Conservation (phyloP, 1,140 invertebrate species). For the Drosophila athabasca region DNA sequence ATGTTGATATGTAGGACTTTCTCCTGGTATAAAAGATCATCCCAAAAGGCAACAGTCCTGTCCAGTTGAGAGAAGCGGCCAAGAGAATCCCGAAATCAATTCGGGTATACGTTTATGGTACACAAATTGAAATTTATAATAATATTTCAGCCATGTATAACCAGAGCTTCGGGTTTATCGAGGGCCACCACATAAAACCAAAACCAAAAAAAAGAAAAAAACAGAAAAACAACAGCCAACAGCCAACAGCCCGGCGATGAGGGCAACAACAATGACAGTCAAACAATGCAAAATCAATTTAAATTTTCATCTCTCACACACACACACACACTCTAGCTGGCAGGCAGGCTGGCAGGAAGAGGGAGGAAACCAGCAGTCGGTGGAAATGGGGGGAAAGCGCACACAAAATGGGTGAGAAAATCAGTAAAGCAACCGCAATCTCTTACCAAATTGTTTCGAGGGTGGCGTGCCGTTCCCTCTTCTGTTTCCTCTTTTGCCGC, state of each 20-base stretch:
- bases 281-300: conserved; percentile 82
- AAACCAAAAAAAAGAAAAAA: conserved; percentile 11
- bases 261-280: conserved; percentile 73
- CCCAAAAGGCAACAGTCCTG: not conserved
- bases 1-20: too few species aligned
- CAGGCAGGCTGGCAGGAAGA: not conserved
- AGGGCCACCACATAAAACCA: not conserved
- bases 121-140: conserved; percentile 73
- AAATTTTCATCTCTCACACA: conserved; percentile 74
- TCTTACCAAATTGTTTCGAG: conserved; percentile 78
- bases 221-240: conserved; percentile 7
- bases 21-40: not conserved
- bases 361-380: not conserved
- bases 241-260: not conserved
- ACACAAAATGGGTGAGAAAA: conserved; percentile 76
- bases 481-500: conserved; percentile 35
- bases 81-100: not conserved
- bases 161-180: conserved; percentile 5
- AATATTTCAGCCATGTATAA: conserved; percentile 27
- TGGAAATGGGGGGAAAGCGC: conserved; percentile 19
- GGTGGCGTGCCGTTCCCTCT: conserved; percentile 18
- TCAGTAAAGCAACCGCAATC: conserved; percentile 81
- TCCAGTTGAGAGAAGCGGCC: not conserved
- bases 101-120: conserved; percentile 29
- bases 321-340: not conserved